Percentiles rank a stretch among this genome's conserved stretches.
phyloP scores from a whole-genome alignment of 2,888 invertebrate species.

The Lasioglossum figueresi region DNA sequence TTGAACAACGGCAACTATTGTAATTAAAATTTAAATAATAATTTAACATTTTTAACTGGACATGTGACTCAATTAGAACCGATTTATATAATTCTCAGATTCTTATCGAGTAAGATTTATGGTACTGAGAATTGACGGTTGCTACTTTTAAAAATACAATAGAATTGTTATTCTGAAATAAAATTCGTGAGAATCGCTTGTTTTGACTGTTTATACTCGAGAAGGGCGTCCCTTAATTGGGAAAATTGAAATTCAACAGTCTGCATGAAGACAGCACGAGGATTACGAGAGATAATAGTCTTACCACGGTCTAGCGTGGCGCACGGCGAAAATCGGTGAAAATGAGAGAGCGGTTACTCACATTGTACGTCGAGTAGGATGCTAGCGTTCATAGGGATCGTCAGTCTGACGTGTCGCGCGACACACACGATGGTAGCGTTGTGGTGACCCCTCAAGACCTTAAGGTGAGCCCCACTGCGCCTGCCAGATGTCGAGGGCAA shows the following conservation, averaged over 20 bases:
- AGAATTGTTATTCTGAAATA: too few species aligned
- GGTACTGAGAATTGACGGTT: too few species aligned
- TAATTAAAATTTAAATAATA: too few species aligned
- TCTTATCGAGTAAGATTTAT: too few species aligned
- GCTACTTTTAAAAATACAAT: too few species aligned
- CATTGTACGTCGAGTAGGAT: constrained; percentile 88
- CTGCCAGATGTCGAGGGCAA: constrained; percentile 77
- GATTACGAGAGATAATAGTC: constrained; percentile 5
- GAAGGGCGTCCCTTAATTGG: background rate
- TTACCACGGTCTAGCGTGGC: background rate
- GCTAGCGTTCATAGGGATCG: constrained; percentile 86
- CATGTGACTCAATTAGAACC: too few species aligned
- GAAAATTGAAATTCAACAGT: background rate
- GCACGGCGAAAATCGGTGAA: background rate
- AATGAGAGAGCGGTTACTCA: constrained; percentile 84
- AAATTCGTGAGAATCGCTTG: too few species aligned
- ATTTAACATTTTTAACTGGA: too few species aligned
- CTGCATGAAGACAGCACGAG: background rate
- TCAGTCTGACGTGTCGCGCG: constrained; percentile 89
- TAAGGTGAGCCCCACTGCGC: constrained; percentile 88
- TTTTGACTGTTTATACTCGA: too few species aligned
- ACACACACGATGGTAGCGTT: constrained; percentile 93
- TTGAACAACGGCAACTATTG: too few species aligned
- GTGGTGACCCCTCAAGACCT: constrained; percentile 93
- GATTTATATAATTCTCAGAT: too few species aligned